phyloP scores from a whole-genome alignment of 2,113 vertebrate species.

The Fulica atra region DNA sequence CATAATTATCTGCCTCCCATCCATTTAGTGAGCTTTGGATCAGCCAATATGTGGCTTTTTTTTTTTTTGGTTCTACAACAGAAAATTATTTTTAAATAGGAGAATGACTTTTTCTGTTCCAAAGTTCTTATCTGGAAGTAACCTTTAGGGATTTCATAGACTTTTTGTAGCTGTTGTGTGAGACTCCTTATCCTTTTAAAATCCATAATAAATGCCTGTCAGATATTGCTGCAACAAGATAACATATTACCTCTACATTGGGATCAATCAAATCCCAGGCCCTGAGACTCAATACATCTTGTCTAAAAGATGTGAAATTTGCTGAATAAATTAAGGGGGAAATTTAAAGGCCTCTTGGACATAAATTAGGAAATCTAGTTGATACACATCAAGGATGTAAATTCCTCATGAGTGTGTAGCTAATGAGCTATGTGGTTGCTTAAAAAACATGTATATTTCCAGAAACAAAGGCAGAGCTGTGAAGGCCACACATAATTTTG shows the following conservation, averaged over 20 bases:
- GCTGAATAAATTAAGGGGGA: slow-evolving; percentile 66
- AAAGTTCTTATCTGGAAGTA: slow-evolving; percentile 23
- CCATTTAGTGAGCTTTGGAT: neutral
- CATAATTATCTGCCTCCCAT: neutral
- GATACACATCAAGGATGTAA: neutral
- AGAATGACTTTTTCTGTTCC: neutral
- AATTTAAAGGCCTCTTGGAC: slow-evolving; percentile 11
- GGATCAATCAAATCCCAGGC: slow-evolving; percentile 69
- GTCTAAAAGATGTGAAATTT: slow-evolving; percentile 64
- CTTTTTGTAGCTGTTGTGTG: slow-evolving; percentile 25
- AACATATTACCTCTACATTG: slow-evolving; percentile 55
- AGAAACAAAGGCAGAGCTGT: neutral
- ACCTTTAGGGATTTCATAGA: slow-evolving; percentile 57
- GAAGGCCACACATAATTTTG: neutral
- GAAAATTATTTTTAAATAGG: slow-evolving; percentile 6
- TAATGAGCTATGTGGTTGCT: neutral
- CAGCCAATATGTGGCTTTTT: neutral
- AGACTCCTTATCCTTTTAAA: slow-evolving; percentile 54
- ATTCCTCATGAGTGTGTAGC: neutral
- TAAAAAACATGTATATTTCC: neutral
- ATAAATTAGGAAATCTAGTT: slow-evolving; percentile 59
- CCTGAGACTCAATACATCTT: slow-evolving; percentile 57
- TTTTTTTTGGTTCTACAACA: neutral
- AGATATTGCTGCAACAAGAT: slow-evolving; percentile 50
- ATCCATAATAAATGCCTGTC: slow-evolving; percentile 70